These are phyloP conservation scores for Ernsta delagoae DNA, from an alignment of 2,888 invertebrate species.

Conservation along the genomic window DNA sequence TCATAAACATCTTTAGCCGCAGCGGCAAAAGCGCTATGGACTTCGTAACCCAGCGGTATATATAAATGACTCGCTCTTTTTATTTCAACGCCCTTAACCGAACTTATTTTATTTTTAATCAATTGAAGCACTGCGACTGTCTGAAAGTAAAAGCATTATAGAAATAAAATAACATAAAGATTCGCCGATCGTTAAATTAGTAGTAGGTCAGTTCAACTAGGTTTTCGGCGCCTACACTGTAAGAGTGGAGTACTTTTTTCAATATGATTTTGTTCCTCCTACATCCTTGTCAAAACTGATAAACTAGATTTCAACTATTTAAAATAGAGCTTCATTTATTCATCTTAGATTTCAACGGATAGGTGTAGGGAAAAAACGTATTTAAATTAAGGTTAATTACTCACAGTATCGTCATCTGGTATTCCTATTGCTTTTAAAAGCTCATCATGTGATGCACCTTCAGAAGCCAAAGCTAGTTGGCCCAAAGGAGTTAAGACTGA, in stretches of 20 bases:
- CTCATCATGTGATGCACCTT: not conserved
- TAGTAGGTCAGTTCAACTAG: too few species aligned
- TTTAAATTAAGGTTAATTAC: not conserved
- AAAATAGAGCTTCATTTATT: too few species aligned
- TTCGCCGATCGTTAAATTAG: too few species aligned
- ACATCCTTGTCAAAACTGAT: too few species aligned
- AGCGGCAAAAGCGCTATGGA: not conserved
- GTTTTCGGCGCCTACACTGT: too few species aligned
- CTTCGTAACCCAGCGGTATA: not conserved
- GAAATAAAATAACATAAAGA: not conserved
- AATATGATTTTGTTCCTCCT: too few species aligned
- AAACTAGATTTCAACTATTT: too few species aligned
- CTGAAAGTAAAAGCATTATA: not conserved
- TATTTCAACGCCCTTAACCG: not conserved
- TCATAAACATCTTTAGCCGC: not conserved
- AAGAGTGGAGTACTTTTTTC: too few species aligned
- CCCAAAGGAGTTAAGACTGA: not conserved
- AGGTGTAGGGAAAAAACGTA: too few species aligned
- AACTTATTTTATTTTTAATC: not conserved
- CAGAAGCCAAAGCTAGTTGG: not conserved
- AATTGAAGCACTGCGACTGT: not conserved
- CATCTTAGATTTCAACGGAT: too few species aligned
- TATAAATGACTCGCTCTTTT: not conserved
- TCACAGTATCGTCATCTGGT: conserved; percentile 3
- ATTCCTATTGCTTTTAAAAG: not conserved